phyloP scores from a whole-genome alignment of 2,113 vertebrate genomes.

The Formicarius rufipectus region DNA sequence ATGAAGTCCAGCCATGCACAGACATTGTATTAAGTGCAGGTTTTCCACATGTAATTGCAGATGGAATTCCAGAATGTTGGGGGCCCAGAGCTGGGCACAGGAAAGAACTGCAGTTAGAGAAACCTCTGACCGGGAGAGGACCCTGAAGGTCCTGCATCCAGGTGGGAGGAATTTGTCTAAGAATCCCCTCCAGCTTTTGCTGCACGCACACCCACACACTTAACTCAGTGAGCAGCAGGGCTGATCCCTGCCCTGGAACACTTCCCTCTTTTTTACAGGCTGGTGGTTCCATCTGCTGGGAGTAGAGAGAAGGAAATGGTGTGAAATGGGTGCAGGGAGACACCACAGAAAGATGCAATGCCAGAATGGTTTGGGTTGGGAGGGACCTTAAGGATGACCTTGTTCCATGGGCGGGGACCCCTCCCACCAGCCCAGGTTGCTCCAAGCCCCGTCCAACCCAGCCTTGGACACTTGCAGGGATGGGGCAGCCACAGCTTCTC shows the following conservation, averaged over 20 bases:
- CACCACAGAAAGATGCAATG: fast-evolving
- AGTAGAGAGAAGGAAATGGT: not conserved
- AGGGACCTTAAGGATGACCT: not conserved
- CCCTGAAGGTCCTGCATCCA: not conserved
- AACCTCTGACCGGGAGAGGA: not conserved
- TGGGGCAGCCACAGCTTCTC: not conserved
- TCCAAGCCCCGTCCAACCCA: not conserved
- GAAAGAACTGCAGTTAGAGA: not conserved
- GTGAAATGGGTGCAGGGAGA: not conserved
- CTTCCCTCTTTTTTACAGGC: not conserved
- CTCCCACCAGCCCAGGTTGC: not conserved
- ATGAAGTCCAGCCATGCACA: not conserved
- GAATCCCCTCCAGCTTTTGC: not conserved
- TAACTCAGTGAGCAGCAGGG: too few relatives aligned
- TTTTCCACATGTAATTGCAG: not conserved
- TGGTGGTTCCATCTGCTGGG: not conserved
- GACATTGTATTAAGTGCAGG: not conserved
- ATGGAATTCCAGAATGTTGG: not conserved
- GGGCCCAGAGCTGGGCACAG: fast-evolving
- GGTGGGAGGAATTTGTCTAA: not conserved
- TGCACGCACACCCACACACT: not conserved
- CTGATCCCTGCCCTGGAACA: too few relatives aligned
- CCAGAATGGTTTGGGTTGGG: not conserved
- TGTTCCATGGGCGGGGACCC: not conserved
- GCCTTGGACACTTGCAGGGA: not conserved